Conservation (phyloP, 2,113 vertebrate genomes). For the Phrynosoma blainvillii region DNA sequence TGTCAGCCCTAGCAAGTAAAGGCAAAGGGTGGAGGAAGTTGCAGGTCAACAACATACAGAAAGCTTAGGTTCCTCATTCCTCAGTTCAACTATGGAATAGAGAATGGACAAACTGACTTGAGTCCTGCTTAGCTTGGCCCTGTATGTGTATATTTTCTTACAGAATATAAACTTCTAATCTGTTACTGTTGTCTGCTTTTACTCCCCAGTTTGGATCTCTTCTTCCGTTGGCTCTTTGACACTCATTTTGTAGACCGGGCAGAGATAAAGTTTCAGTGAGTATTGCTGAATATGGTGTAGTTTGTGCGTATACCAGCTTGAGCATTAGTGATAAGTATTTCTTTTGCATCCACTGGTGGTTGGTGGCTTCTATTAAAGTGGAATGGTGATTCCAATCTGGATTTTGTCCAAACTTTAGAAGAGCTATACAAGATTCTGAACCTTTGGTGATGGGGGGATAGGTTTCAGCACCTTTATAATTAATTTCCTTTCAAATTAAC, state of each 20-base stretch:
- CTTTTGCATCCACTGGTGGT: no score
- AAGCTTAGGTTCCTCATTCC: neutral
- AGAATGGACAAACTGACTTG: no score
- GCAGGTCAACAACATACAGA: neutral
- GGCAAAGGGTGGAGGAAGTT: neutral
- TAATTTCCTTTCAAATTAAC: no score
- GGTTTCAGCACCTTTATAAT: no score
- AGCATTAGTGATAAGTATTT: neutral
- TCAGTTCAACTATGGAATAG: neutral
- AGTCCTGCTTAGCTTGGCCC: neutral
- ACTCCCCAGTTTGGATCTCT: conserved; percentile 85
- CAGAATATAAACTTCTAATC: conserved; percentile 16
- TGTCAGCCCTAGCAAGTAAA: neutral
- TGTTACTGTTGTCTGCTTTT: conserved; percentile 32
- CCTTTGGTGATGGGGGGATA: no score
- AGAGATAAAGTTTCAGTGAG: conserved; percentile 93
- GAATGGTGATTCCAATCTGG: no score
- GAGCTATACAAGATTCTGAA: no score
- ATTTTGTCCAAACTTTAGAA: no score
- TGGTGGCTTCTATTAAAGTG: no score
- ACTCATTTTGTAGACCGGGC: conserved; percentile 88
- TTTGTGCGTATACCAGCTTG: neutral
- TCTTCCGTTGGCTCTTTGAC: conserved; percentile 96
- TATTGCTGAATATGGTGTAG: conserved; percentile 18
- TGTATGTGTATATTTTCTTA: neutral